Evolutionary conservation across 2,888 invertebrate genomes (phyloP), one percentile per base, ranked within the genome.

Genomic region (Erebia ligea): DNA sequence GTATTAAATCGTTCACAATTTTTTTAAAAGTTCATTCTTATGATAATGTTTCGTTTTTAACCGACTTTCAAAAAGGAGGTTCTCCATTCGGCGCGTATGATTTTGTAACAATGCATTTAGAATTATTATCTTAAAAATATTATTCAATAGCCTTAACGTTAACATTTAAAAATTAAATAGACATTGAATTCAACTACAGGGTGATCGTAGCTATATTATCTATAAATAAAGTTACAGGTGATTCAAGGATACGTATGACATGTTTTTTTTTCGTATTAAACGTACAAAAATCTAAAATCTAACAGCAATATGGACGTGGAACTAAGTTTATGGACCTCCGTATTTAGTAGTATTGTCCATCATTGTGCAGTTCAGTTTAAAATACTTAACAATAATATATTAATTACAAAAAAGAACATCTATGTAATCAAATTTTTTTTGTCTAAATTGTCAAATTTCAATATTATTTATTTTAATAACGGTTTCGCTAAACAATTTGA

Each of bases 321-420:
- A 85, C 86, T 87, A 89, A 81, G 80, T 83, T 78, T 85, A 87
- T 92, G 92, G 92, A 93, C 92, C 92, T 84, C 89, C 83, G 85
- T 89, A 87, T 86, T 86, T 73, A 77, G 77, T 88, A 87, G 86
- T 92, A 92, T 93, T 93, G 92, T 93, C 92, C 92, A 90, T 83
- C 80, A 86, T 93, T 93, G 92, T 92, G 92, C 92, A 89, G 88
- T 83, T 82, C 76, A 79, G 79, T 83, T 77, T 81, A 68, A 77
- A 76, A 78, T 80, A 82, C 79, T 68, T 57, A 66, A 57, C 57
- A 40, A 69, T 66, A 71, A 86, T 88, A 90, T 87, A 86, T 19
- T 90, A 88, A 87, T 81, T 83, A 90, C 88, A 89, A 89, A 80
- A 87, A 45, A 87, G n/a, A 72, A 82, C 59, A 52, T 58, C 69